phyloP scores from a whole-genome alignment of 1,140 invertebrate species.

The Ceratosolen solmsi region DNA sequence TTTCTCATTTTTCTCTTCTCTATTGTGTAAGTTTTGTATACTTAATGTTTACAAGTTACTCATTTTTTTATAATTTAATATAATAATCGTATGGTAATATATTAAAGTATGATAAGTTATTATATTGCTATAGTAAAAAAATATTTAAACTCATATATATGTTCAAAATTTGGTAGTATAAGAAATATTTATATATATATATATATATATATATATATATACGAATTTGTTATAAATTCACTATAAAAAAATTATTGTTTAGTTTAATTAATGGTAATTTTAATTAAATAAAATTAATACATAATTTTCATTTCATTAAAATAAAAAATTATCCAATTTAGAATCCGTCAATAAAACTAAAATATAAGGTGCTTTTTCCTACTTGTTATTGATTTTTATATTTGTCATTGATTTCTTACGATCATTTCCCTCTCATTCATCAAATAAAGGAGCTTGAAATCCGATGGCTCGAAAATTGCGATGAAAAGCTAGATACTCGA shows the following conservation, averaged over 20 bases:
- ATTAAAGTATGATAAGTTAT: too few relatives aligned
- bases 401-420: not conserved
- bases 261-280: not conserved
- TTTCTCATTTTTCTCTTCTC: too few relatives aligned
- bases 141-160: too few relatives aligned
- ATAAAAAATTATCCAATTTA: not conserved
- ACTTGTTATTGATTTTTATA: not conserved
- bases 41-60: too few relatives aligned
- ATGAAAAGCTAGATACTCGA: slow-evolving; percentile 23
- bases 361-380: not conserved
- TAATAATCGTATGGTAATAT: too few relatives aligned
- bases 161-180: too few relatives aligned
- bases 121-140: too few relatives aligned
- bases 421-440: not conserved
- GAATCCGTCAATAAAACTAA: not conserved
- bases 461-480: slow-evolving; percentile 5
- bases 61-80: too few relatives aligned
- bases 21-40: too few relatives aligned
- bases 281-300: not conserved
- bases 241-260: not conserved
- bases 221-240: too few relatives aligned
- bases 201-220: too few relatives aligned
- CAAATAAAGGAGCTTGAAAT: slow-evolving; percentile 15
- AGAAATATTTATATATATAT: too few relatives aligned
- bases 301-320: not conserved